Evolutionary conservation across 2,888 invertebrate species (phyloP).

Genomic region (Dorcus parallelipipedus): DNA sequence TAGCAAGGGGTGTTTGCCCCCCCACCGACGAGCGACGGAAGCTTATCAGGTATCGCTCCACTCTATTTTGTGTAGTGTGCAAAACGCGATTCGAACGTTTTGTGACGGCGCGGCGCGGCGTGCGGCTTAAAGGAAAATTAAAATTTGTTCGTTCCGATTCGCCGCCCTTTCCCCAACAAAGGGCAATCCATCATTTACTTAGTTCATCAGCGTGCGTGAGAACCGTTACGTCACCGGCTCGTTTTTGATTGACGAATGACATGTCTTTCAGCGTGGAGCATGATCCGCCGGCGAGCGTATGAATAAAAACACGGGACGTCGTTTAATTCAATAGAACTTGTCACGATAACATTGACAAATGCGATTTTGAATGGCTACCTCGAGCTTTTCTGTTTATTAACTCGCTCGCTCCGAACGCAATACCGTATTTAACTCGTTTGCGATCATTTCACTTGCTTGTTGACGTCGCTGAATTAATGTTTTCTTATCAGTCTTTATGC

Average conservation of each 20-base stretch:
- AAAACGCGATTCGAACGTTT: constrained; percentile 1
- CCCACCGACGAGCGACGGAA: background rate
- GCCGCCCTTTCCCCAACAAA: constrained; percentile 7
- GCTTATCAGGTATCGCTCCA: background rate
- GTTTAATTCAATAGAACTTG: constrained; percentile 44
- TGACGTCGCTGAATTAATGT: background rate
- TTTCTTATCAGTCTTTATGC: background rate
- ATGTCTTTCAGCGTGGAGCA: constrained; percentile 31
- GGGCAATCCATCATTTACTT: constrained; percentile 34
- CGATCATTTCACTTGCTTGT: background rate
- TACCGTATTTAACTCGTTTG: constrained; percentile 18
- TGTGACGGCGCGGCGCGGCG: background rate
- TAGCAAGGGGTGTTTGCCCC: background rate
- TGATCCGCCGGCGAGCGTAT: constrained; percentile 24
- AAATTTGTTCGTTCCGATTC: background rate
- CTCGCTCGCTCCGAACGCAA: constrained; percentile 21
- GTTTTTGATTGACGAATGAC: constrained; percentile 38
- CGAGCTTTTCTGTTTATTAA: constrained; percentile 23
- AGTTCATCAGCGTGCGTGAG: constrained; percentile 29
- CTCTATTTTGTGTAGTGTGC: background rate
- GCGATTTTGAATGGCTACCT: constrained; percentile 37
- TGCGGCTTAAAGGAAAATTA: background rate
- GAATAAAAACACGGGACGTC: constrained; percentile 29
- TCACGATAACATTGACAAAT: constrained; percentile 44
- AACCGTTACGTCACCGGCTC: constrained; percentile 28